phyloP scores from a whole-genome alignment of 2,888 invertebrate genomes.

The Lottia scabra region DNA sequence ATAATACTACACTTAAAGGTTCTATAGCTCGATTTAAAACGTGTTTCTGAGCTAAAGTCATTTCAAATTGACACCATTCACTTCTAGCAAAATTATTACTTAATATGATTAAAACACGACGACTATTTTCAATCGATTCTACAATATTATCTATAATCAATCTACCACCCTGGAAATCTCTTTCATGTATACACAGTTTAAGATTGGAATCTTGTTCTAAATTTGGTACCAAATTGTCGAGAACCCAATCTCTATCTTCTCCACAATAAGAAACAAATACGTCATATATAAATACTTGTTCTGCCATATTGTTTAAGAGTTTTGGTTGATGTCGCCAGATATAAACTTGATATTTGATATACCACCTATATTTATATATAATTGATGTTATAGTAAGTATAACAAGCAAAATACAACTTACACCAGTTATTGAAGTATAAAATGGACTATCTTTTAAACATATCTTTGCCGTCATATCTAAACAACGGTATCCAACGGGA shows the following conservation, averaged over 20 bases:
- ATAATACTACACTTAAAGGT: constrained; percentile 76
- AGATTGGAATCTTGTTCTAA: constrained; percentile 73
- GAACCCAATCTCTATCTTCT: constrained; percentile 77
- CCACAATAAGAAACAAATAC: constrained; percentile 80
- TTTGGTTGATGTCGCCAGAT: constrained; percentile 36
- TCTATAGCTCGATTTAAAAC: constrained; percentile 72
- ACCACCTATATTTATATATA: constrained; percentile 13
- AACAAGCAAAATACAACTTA: not conserved
- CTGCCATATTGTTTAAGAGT: not conserved
- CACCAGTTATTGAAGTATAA: not conserved
- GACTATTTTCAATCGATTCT: constrained; percentile 78
- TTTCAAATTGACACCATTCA: constrained; percentile 82
- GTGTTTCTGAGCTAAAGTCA: constrained; percentile 78
- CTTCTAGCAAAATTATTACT: constrained; percentile 77
- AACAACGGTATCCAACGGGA: constrained; percentile 1
- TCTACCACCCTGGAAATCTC: constrained; percentile 79
- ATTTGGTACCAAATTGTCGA: constrained; percentile 76
- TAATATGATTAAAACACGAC: constrained; percentile 76
- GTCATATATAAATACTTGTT: constrained; percentile 71
- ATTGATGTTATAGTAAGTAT: not conserved
- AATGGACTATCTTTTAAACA: constrained; percentile 1
- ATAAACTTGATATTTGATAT: constrained; percentile 3
- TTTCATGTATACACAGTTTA: constrained; percentile 76
- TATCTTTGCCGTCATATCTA: not conserved
- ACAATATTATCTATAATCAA: constrained; percentile 80